Percentiles rank a stretch among this genome's conserved stretches.
phyloP scores from a whole-genome alignment of 2,113 vertebrate species.

The Otis tarda region DNA sequence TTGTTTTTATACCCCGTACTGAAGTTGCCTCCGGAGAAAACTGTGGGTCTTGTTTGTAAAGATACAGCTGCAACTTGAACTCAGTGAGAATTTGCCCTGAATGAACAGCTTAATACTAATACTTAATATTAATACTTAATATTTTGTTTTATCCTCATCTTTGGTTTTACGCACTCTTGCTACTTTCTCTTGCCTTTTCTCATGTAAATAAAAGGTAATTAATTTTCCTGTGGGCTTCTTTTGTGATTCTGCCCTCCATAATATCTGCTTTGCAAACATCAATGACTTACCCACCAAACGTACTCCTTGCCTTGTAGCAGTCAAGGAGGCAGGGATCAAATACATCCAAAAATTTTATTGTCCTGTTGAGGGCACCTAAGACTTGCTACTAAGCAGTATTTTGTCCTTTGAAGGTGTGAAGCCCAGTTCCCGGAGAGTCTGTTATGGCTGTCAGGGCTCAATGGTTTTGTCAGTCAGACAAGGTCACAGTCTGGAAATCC shows the following conservation, averaged over 20 bases:
- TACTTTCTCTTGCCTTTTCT: not conserved
- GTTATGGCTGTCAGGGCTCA: not conserved
- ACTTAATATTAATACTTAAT: not conserved
- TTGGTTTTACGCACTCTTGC: not conserved
- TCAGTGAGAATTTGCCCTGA: not conserved
- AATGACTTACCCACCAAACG: not conserved
- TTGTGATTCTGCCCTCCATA: not conserved
- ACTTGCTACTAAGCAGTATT: not conserved
- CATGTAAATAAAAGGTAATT: not conserved
- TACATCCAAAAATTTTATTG: not conserved
- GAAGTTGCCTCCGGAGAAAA: not conserved
- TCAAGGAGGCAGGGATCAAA: not conserved
- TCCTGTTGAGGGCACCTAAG: not conserved
- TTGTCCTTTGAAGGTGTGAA: not conserved
- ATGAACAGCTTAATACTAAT: not conserved
- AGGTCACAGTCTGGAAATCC: not conserved
- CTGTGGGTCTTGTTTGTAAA: not conserved
- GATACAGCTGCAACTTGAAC: not conserved
- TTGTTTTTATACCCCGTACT: not conserved
- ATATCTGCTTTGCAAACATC: not conserved
- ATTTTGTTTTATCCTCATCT: not conserved
- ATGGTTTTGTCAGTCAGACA: not conserved
- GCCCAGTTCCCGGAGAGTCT: not conserved
- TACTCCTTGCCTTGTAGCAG: not conserved
- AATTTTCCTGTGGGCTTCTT: not conserved